Evolutionary conservation across 2,797 vertebrate genomes (phyloP), one percentile per base, ranked within the genome.

Genomic region (Labeo calbasu): DNA sequence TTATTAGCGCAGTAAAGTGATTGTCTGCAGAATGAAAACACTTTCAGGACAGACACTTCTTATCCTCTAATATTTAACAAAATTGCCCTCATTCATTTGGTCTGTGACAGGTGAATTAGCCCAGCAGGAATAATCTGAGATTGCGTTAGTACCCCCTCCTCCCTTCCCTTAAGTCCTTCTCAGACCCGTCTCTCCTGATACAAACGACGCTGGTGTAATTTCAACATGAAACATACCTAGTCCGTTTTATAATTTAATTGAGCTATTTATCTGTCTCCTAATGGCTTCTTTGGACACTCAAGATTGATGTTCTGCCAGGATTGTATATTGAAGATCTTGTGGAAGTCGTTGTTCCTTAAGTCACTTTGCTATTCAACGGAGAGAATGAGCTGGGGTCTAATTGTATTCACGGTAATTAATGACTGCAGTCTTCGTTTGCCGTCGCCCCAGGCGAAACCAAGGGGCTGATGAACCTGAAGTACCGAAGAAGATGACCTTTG

Each of bases 21-120:
- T 94, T 91, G 93, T 94, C 91, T 93, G 84, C 83, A 88, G 91
- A 91, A 94, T 93, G 86, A 92, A 94, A 94, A 93, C 90, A 90
- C 91, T 93, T 94, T 91, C 91, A 90, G 88, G 89, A 91, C 91
- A 91, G 90, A 89, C 65, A 88, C 89, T 92, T 93, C 92, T 94
- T 93, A 92, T 94, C 79, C 94, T 94, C 96, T 96, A 95, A 97
- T 96, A 97, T 96, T 97, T 97, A 94, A 94, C 93, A 92, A 96
- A 97, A 98, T 97, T 97, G 94, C 94, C 94, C 94, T 95, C 96
- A 96, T 99, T 96, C 94, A 96, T 98, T 97, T 95, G 92, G 91
- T 92, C 89, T 92, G 93, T 95, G 96, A 95, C 96, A 96, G 94
- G 94, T 95, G 90, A 96, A 96, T 97, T 95, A 96, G 96, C 95